Percentiles rank a stretch among this genome's conserved stretches.
phyloP scores from a whole-genome alignment of 2,888 invertebrate genomes.

The Hirtodrosophila trivittata region DNA sequence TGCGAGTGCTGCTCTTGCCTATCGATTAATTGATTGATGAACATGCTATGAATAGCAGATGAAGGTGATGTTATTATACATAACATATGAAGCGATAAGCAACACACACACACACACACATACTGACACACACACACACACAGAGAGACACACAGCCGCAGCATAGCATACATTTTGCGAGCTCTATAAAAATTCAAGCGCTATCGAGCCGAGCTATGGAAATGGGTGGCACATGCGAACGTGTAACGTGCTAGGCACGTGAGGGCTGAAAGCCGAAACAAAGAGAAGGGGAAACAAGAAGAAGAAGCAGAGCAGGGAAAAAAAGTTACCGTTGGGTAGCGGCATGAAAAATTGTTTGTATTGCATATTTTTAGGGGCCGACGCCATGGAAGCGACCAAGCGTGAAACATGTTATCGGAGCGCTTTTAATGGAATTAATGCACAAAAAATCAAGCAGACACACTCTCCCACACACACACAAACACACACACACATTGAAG shows the following conservation, averaged over 20 bases:
- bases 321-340: slow-evolving; percentile 33
- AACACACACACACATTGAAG: slow-evolving; percentile 1
- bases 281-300: slow-evolving; percentile 7
- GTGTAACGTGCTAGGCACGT: slow-evolving; percentile 45
- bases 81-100: slow-evolving; percentile 63
- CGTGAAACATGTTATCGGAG: slow-evolving; percentile 70
- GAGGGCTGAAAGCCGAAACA: slow-evolving; percentile 28
- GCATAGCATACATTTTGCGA: slow-evolving; percentile 33
- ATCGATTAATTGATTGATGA: slow-evolving; percentile 79
- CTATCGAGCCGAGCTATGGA: too few species aligned
- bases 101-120: slow-evolving; percentile 21
- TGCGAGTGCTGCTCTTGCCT: slow-evolving; percentile 46
- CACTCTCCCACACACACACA: slow-evolving; percentile 13
- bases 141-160: slow-evolving; percentile 25
- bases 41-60: slow-evolving; percentile 75
- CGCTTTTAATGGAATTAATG: slow-evolving; percentile 72
- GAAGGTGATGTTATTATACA: slow-evolving; percentile 65
- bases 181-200: slow-evolving; percentile 47
- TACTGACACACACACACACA: slow-evolving; percentile 1
- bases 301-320: slow-evolving; percentile 10
- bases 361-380: slow-evolving; percentile 71
- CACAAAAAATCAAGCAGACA: slow-evolving; percentile 40
- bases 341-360: slow-evolving; percentile 70
- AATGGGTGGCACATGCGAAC: slow-evolving; percentile 19
- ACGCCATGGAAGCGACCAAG: slow-evolving; percentile 57